These are phyloP conservation scores for Orycteropus afer DNA, from an alignment of 2,113 vertebrate species.

Conservation along the genomic window DNA sequence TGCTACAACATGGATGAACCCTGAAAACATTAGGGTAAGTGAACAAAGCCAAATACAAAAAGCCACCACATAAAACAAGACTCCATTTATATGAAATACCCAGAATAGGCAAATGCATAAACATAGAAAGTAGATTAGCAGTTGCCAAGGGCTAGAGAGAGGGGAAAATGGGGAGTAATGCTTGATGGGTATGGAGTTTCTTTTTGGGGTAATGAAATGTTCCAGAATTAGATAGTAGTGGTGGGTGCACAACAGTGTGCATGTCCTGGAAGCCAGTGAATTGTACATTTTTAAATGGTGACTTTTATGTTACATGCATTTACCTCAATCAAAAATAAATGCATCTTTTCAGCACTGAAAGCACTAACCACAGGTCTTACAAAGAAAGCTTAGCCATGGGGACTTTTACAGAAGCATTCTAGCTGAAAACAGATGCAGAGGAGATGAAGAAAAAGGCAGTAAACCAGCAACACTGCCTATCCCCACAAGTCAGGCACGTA, in stretches of 20 bases:
- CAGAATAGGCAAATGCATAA: neutral
- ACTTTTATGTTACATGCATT: neutral
- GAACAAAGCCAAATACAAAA: conserved; percentile 19
- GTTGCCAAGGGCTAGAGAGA: neutral
- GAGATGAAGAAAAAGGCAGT: neutral
- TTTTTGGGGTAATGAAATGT: neutral
- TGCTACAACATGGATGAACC: neutral
- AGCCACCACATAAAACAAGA: neutral
- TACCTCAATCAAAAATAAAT: neutral
- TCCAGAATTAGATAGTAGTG: neutral
- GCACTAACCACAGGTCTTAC: conserved; percentile 48
- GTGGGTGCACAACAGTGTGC: neutral
- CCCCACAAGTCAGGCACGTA: neutral
- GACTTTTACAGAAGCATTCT: neutral
- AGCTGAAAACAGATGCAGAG: neutral
- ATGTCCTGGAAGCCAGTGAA: neutral
- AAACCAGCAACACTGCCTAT: neutral
- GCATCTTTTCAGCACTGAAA: neutral
- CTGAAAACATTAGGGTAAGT: neutral
- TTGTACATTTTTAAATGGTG: neutral
- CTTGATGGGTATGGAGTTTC: neutral
- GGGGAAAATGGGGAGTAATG: neutral
- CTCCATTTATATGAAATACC: neutral
- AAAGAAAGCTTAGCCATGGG: conserved; percentile 11
- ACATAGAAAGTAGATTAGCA: neutral